Base-by-base conservation (phyloP, 2,888 invertebrate genomes). In the Polymixis lichenea region DNA sequence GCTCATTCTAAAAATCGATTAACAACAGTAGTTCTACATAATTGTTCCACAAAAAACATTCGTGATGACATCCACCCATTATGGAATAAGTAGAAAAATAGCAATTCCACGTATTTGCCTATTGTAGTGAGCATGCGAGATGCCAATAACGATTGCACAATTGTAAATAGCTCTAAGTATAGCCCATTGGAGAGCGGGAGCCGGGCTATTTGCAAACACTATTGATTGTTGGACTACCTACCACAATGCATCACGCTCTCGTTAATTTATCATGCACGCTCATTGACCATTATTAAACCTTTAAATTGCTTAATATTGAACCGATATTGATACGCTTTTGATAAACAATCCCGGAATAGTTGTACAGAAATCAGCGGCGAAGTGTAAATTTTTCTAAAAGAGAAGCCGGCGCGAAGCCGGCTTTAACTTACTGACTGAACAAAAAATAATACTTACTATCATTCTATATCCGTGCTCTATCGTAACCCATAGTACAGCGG, bases 121-220 rank as follows among this genome's bases (percentile, higher is more conserved):
- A 84, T 75, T 84, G 64, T 19, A 58, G 56, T 43, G 32, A 51
- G 68, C 81, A 83, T 75, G 82, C 75, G 64, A 82, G 75, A 72
- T 72, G 75, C 43, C 53, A 79, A 82, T 83, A 76, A 70, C 62
- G 80, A 77, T 74, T 80, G 55, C 61, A 72, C 38, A 65, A 74
- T 74, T 76, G 58, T 61, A 72, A 25, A 73, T 38, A 69, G 55
- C 46, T 55, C 60, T 58, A 60, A 77, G 49, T 82, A 58, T 61
- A 66, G 51, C 32, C 11, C 22, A 17, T 25, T 53, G 19, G 56
- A 28, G 17, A 61, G 46, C 25, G 15, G 19, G n/a, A 56, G 53
- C 43, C 53, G 65, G 28, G 60, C 66, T 71, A 72, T 76, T 77
- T 58, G 64, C 78, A 75, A 78, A 86, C 78, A 83, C 66, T 77